phyloP scores from a whole-genome alignment of 2,888 invertebrate species.

The Harpalus rubripes region DNA sequence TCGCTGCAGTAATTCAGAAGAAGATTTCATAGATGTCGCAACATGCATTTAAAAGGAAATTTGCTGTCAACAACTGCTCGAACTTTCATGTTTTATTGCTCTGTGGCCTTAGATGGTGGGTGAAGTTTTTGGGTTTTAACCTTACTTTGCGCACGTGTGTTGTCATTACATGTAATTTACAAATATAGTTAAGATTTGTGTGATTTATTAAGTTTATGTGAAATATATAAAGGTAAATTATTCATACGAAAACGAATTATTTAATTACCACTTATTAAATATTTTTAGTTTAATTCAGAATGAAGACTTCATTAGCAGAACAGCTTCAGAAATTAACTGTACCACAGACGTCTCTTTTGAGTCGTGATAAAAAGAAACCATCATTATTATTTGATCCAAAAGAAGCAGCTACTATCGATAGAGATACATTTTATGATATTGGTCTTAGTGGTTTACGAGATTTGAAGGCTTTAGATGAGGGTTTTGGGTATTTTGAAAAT shows the following conservation, averaged over 20 bases:
- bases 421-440: constrained; percentile 91
- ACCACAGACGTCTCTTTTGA: constrained; percentile 86
- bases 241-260: neutral
- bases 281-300: constrained; percentile 71
- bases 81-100: too few species aligned
- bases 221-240: neutral
- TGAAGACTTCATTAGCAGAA: constrained; percentile 87
- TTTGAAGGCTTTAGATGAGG: constrained; percentile 85
- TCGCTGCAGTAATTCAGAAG: too few species aligned
- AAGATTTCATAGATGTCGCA: too few species aligned
- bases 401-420: constrained; percentile 92
- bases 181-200: too few species aligned
- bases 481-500: constrained; percentile 86
- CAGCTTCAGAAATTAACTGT: constrained; percentile 87
- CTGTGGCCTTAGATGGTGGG: too few species aligned
- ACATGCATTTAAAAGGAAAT: too few species aligned
- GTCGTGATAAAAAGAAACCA: constrained; percentile 84
- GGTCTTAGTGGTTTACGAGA: constrained; percentile 93
- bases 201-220: neutral
- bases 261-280: neutral
- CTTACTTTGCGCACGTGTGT: too few species aligned
- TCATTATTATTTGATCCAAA: constrained; percentile 94
- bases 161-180: too few species aligned
- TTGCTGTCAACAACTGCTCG: too few species aligned
- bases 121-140: too few species aligned